Percentiles rank a stretch among this genome's conserved stretches.
Conservation (phyloP, 2,113 vertebrate genomes). For the Halcyon senegalensis region DNA sequence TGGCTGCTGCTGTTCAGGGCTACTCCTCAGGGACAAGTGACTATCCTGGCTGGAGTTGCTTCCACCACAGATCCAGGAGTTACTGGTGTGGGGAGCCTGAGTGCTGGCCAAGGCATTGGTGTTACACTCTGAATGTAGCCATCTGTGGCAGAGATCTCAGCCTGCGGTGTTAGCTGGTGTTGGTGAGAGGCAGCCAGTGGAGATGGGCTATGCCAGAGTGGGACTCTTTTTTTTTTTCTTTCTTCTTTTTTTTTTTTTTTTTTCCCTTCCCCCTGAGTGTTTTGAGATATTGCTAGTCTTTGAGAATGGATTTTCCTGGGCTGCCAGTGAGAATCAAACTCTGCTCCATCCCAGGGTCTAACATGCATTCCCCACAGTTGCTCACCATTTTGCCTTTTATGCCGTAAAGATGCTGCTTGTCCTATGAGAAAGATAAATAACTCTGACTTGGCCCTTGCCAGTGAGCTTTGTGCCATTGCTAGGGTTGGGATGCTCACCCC, state of each 20-base stretch:
- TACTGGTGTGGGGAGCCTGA: background rate
- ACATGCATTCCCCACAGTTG: fast-evolving
- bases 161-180: background rate
- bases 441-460: background rate
- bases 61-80: background rate
- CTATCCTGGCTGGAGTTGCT: background rate
- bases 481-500: background rate
- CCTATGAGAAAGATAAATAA: background rate
- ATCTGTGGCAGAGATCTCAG: background rate
- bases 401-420: background rate
- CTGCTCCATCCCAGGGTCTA: background rate
- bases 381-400: background rate
- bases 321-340: background rate
- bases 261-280: background rate
- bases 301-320: background rate
- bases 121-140: background rate
- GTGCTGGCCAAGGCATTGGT: fast-evolving
- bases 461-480: background rate
- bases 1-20: background rate
- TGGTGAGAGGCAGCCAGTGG: background rate
- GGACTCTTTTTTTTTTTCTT: background rate
- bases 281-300: background rate
- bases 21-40: fast-evolving
- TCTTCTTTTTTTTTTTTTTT: background rate
- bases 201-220: background rate